Conservation (phyloP, 2,888 invertebrate genomes). For the Campoplex capitator region DNA sequence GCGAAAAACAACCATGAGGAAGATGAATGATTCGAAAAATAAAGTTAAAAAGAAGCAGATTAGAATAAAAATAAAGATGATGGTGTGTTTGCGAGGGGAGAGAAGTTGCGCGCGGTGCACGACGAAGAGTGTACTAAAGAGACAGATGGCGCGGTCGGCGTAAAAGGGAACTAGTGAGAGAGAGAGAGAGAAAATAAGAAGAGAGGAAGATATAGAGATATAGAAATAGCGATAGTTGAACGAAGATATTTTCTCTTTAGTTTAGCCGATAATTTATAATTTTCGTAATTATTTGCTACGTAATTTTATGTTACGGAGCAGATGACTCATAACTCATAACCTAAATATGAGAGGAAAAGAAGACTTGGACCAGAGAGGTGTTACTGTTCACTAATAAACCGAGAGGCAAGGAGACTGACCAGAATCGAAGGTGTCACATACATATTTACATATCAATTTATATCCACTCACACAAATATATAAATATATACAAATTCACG, state of each 20-base stretch:
- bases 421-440: slow-evolving; percentile 80
- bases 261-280: background rate
- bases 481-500: background rate
- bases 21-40: background rate
- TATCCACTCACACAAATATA: slow-evolving; percentile 20
- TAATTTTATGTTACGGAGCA: slow-evolving; percentile 68
- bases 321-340: slow-evolving; percentile 82
- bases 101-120: slow-evolving; percentile 2
- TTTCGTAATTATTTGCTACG: slow-evolving; percentile 30
- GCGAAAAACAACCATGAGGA: background rate
- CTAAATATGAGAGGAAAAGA: slow-evolving; percentile 83
- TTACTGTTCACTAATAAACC: slow-evolving; percentile 85
- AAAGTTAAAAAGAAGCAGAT: background rate
- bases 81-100: background rate
- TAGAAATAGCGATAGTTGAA: slow-evolving; percentile 37
- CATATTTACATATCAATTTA: slow-evolving; percentile 43
- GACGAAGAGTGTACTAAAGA: background rate
- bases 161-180: slow-evolving; percentile 6
- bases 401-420: slow-evolving; percentile 85
- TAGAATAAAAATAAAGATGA: background rate
- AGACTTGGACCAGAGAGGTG: slow-evolving; percentile 85
- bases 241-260: slow-evolving; percentile 22
- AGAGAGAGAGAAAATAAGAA: background rate
- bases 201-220: slow-evolving; percentile 45
- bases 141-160: background rate